A percentile compares a stretch with the other conserved stretches of the same genome.
phyloP scores from a whole-genome alignment of 2,888 invertebrate genomes.

The Tethea ocularis region DNA sequence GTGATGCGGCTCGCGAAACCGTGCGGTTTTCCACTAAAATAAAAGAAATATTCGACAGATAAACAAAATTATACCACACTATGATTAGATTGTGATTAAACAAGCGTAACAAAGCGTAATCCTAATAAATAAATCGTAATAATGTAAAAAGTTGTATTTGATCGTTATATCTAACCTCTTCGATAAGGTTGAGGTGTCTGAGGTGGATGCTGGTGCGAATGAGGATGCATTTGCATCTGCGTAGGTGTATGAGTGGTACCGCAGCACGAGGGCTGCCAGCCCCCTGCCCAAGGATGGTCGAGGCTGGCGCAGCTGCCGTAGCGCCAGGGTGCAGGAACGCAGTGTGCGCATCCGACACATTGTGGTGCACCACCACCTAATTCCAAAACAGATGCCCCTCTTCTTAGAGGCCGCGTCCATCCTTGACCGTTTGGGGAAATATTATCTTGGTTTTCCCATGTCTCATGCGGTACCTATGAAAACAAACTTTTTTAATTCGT shows the following conservation, averaged over 20 bases:
- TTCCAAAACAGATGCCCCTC: constrained; percentile 73
- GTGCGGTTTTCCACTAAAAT: constrained; percentile 74
- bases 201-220: constrained; percentile 51
- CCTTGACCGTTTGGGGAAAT: constrained; percentile 37
- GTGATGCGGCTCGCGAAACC: constrained; percentile 79
- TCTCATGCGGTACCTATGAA: constrained; percentile 45
- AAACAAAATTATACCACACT: neutral
- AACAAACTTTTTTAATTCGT: too few species aligned
- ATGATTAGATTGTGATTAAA: too few species aligned
- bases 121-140: too few species aligned
- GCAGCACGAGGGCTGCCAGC: constrained; percentile 52
- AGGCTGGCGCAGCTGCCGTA: constrained; percentile 77
- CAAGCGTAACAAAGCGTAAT: too few species aligned
- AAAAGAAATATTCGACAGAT: neutral
- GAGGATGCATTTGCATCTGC: constrained; percentile 38
- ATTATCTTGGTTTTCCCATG: constrained; percentile 62
- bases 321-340: constrained; percentile 59
- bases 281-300: constrained; percentile 62
- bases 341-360: constrained; percentile 51
- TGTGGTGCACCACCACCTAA: constrained; percentile 51
- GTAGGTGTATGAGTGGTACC: constrained; percentile 35
- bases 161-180: constrained; percentile 49
- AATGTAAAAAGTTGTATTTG: neutral
- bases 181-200: constrained; percentile 74
- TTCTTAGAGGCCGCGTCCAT: constrained; percentile 69